Percentiles rank a stretch among this genome's conserved stretches.
Evolutionary conservation across 2,888 invertebrate genomes (phyloP).

Genomic region (Tryphoninae sp.): DNA sequence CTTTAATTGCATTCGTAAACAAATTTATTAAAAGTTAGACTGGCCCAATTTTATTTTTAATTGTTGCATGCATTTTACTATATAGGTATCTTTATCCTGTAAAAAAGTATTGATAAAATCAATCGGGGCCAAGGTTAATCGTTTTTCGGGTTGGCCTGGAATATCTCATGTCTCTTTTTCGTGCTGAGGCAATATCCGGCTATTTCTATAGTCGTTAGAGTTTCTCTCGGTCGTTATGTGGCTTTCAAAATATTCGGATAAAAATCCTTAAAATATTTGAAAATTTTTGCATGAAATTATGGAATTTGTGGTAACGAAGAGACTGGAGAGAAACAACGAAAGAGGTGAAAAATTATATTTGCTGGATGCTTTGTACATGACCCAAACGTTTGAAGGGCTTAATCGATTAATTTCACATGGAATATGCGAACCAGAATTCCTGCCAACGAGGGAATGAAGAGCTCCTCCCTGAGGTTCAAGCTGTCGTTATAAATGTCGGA

Average conservation of each 20-base stretch:
- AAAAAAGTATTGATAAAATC: too few species aligned
- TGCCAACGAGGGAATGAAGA: conserved; percentile 10
- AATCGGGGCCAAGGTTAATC: too few species aligned
- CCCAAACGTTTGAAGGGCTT: conserved; percentile 8
- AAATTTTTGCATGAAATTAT: background rate
- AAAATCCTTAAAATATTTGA: background rate
- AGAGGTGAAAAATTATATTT: background rate
- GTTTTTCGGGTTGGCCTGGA: too few species aligned
- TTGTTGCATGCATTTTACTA: too few species aligned
- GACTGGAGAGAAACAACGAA: background rate
- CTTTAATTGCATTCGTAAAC: too few species aligned
- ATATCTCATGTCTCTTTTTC: too few species aligned
- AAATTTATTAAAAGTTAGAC: too few species aligned
- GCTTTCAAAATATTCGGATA: background rate
- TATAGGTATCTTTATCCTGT: too few species aligned
- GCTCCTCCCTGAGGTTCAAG: background rate
- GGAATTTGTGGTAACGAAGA: background rate
- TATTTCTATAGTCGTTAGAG: too few species aligned
- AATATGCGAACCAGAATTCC: conserved; percentile 11
- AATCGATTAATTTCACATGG: conserved; percentile 35
- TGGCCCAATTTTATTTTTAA: too few species aligned
- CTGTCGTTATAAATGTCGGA: conserved; percentile 17
- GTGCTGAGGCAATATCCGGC: too few species aligned
- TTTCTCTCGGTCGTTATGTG: too few species aligned
- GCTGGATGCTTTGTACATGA: background rate